Base-by-base conservation (phyloP, 2,113 vertebrate species). In the Boleophthalmus pectinirostris region DNA sequence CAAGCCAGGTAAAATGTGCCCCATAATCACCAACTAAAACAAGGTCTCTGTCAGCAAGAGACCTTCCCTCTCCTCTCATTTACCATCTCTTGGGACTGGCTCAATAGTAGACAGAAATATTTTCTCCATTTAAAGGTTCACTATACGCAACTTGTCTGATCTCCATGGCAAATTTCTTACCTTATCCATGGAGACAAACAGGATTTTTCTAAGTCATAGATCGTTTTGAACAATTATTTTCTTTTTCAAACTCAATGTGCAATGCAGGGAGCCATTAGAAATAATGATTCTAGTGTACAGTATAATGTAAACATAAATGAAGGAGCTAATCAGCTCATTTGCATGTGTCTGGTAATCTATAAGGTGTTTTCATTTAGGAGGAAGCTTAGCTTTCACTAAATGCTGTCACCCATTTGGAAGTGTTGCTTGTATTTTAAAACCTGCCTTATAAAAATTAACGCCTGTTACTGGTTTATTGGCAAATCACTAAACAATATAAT, bases 261-360 rank as follows among this genome's bases (percentile, higher is more conserved):
- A 11, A 56, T 23, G 1, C 0, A 21, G 3, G 7, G 3, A 79
- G 70, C 58, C 78, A 79, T 85, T 24, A 78, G 78, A 74, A 77
- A 86, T 77, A 82, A 87, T 79, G 64, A 81, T 86, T 88, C 71
- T 69, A 79, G 68, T 66, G 68, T 81, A 65, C 68, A 61, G 58
- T 33, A 71, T 63, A 18, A 16, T 79, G 58, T 70, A 84, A 85
- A 86, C 86, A 85, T 77, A 87, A 89, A 91, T 81, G 53, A 76
- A 66, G 65, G 53, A 67, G 78, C 74, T 85, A 90, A 91, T 83
- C 75, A 85, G 77, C 68, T 87, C 64, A 91, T 90, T 91, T 90
- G 87, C 87, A 89, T 91, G 77, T 89, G 81, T 90, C 90, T 83
- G 80, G 78, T 85, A 83, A 81, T 91, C 68, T 84, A 86, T 80